A percentile compares a stretch with the other conserved stretches of the same genome.
phyloP scores from a whole-genome alignment of 2,797 vertebrate species.

The Aldrovandia affinis region DNA sequence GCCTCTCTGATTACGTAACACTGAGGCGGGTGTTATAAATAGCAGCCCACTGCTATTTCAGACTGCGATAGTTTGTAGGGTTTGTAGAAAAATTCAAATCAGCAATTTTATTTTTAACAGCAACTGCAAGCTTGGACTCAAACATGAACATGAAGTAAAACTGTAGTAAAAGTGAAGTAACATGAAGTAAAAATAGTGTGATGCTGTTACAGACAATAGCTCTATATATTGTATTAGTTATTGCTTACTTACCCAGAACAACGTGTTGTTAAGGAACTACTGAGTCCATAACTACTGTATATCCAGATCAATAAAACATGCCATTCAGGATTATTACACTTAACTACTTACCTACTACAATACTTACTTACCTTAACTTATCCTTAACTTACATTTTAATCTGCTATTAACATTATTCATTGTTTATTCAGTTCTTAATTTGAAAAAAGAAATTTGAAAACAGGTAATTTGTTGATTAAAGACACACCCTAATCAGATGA shows the following conservation, averaged over 20 bases:
- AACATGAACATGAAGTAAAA: background rate
- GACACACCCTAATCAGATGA: no score
- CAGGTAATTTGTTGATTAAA: no score
- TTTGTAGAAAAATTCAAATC: background rate
- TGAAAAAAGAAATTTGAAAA: no score
- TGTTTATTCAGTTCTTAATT: no score
- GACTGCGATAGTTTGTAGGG: constrained; percentile 1
- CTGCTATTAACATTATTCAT: background rate
- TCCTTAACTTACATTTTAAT: background rate
- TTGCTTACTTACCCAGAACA: background rate
- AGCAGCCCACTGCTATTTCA: constrained; percentile 25
- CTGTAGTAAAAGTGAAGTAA: background rate
- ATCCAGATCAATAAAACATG: background rate
- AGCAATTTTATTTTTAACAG: constrained; percentile 26
- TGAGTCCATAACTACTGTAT: background rate
- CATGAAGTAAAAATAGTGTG: background rate
- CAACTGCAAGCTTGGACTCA: background rate
- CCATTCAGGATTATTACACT: background rate
- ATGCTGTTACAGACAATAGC: background rate
- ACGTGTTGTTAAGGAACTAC: background rate
- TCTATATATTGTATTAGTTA: background rate
- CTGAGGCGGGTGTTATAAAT: constrained; percentile 34
- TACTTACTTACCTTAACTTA: background rate
- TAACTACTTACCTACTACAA: background rate
- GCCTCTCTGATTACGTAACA: constrained; percentile 40